Base-by-base conservation (phyloP, 1,140 invertebrate species). In the Hormaphis cornu region DNA sequence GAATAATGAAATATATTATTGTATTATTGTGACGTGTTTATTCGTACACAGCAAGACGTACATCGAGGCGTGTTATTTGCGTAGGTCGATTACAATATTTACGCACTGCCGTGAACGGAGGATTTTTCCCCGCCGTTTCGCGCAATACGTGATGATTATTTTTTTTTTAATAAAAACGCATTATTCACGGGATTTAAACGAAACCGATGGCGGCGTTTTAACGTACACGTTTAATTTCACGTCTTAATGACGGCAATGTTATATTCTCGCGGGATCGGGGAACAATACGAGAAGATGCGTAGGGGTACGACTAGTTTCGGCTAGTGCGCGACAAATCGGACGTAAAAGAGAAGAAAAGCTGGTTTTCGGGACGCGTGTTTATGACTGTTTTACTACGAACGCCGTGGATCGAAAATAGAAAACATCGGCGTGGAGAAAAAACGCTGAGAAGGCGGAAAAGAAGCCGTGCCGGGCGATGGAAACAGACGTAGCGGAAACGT, bases 171-270 rank as follows among this genome's bases (percentile, higher is more conserved):
- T n/a, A n/a, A n/a, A n/a, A n/a, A n/a, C 14, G n/a, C 33, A 58
- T 58, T 58, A 58, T 58, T 58, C 40, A 58, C 54, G 30, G 54
- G 54, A 58, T 58, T 40, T 58, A 58, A 58, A 24, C 54, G n/a
- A 58, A 58, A 33, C 54, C 14, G 54, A 35, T 58, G 33, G 54
- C 22, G n/a, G n/a, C n/a, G n/a, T n/a, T n/a, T n/a, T n/a, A n/a
- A n/a, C n/a, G n/a, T n/a, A n/a, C n/a, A n/a, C n/a, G n/a, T n/a
- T n/a, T n/a, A n/a, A n/a, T n/a, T n/a, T n/a, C n/a, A n/a, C n/a
- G n/a, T n/a, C 33, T 4, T 24, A 12, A 12, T 3, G 8, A 22
- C 2, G 4, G 18, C 12, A 24, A n/a, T 44, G n/a, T 5, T 20
- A 44, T 20, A 44, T 20, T 44, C 18, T 20, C 1, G 26, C 35